Evolutionary conservation across 1,140 invertebrate species (phyloP), one percentile per base, ranked within the genome.

Genomic region (Drosophila nigromelanica): DNA sequence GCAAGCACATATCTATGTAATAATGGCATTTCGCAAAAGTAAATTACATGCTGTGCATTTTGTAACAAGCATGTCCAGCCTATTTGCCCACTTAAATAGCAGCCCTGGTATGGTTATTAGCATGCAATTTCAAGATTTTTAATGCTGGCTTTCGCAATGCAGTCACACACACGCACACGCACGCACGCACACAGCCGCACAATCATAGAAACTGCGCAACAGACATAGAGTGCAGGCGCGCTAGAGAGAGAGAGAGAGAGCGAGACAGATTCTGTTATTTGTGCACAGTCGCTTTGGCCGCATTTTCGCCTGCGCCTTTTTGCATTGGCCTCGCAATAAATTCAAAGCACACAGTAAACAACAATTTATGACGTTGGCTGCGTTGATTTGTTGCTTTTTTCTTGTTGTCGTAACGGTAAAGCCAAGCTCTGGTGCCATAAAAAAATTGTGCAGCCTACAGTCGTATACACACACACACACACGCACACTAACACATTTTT

Each of bases 11-110:
- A 39, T 62, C 54, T 51, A 63, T 43, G 62, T 70, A 85, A 69
- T 66, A 85, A 85, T 85, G 64, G 77, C 77, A 85, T 63, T 85
- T 61, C 39, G 75, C 68, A 73, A 83, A 74, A 52, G 61, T 76
- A 89, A 87, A 89, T 87, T 89, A 89, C 82, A 87, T 89, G 83
- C 68, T 70, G 63, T 87, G 82, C 68, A 79, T 82, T 87, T 89
- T 56, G 83, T 86, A 86, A 86, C 82, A 61, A 87, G 82, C 82
- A 87, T 87, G 82, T 89, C 87, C 85, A 78, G 89, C 83, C 89
- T 89, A 80, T 86, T 81, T 82, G 76, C 82, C 68, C 82, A 82
- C 79, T 87, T 89, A 89, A 81, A 80, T 83, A 77, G 76, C 81
- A 66, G 77, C 58, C 58, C 64, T 72, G 71, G 42, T 63, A 79